Evolutionary conservation across 2,797 vertebrate genomes (phyloP), one percentile per base, ranked within the genome.

Genomic region (Acanthopagrus latus): DNA sequence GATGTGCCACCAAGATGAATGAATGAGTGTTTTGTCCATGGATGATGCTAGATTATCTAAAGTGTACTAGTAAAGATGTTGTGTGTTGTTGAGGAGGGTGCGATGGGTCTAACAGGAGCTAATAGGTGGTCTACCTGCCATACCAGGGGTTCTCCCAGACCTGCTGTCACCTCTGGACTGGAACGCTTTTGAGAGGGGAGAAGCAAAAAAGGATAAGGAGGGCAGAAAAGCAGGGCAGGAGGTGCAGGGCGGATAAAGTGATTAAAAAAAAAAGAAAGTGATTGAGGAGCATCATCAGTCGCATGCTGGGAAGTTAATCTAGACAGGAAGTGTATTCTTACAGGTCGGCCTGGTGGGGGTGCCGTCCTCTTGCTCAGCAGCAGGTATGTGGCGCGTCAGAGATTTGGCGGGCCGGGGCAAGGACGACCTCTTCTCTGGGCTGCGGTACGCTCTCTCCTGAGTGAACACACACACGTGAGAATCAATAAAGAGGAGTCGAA

Each of bases 361-460:
- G 65, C 96, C 95, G 83, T 97, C 97, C 3, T 98, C 97, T 69
- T 97, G 95, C 76, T 98, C 97, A 58, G 95, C 90, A 58, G 96
- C 95, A 74, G 96, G 96, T 18, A 96, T 96, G 84, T 97, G 94
- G 79, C 97, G 96, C 21, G 97, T 97, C 81, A 97, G 95, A 72
- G 97, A 97, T 9, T 97, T 97, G 69, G 97, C 97, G 12, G 97
- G 97, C 93, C 97, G 95, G 0, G 97, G 97, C 41, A 98, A 95
- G 68, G 97, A 97, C 4, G 97, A 98, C 72, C 97, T 97, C 88
- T 98, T 98, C 91, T 98, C 97, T 0, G 97, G 97, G 86, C 97
- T 98, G 91, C 95, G 97, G 90, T 91, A 95, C 1, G 96, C 73
- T 84, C 97, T 94, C 95, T 97, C 97, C 97, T 98, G 88, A 18